Evolutionary conservation across 2,797 vertebrate species (phyloP), one percentile per base, ranked within the genome.

Genomic region (Mus caroli): DNA sequence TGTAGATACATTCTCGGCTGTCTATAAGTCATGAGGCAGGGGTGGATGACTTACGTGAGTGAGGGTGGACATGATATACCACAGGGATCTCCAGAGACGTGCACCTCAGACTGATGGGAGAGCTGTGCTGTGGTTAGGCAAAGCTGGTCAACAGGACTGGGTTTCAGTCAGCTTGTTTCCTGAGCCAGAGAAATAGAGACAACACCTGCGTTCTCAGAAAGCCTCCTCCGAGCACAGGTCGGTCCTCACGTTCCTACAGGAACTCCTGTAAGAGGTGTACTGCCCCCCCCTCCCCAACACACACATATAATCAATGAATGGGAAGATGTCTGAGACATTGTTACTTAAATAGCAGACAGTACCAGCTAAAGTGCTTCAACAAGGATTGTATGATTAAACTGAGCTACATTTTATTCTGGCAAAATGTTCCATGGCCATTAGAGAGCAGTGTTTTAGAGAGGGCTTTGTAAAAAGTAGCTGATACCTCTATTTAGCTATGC

Each of bases 381-480:
- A 93, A 28, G 22, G 22, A n/a, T 6, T 52, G 0, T 89, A 26
- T 88, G 62, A 84, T 91, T 83, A 87, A 95, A 54, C 28, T 15
- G 87, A 71, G 54, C n/a, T 92, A 1, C 3, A 83, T 87, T 43
- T 89, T 89, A 58, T 43, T 86, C 12, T 77, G 88, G 54, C 46
- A 28, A 73, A 95, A 78, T 5, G 22, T 80, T 76, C 31, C 6
- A n/a, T 19, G 64, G 34, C 43, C 67, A 73, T 83, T 91, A 77
- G 92, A 90, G 54, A 91, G 28, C 54, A 87, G 20, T 78, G 56
- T 82, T 88, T 94, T 82, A 82, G 73, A 82, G 73, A 90, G 76
- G 24, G 76, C 75, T 52, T 95, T 95, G 50, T 71, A 73, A 96
- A 71, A 28, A 52, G 73, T 91, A 8, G 34, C 54, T 76, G 64